Percentiles rank a stretch among this genome's conserved stretches.
phyloP scores from a whole-genome alignment of 1,140 invertebrate species.

The Rhagoletis pomonella region DNA sequence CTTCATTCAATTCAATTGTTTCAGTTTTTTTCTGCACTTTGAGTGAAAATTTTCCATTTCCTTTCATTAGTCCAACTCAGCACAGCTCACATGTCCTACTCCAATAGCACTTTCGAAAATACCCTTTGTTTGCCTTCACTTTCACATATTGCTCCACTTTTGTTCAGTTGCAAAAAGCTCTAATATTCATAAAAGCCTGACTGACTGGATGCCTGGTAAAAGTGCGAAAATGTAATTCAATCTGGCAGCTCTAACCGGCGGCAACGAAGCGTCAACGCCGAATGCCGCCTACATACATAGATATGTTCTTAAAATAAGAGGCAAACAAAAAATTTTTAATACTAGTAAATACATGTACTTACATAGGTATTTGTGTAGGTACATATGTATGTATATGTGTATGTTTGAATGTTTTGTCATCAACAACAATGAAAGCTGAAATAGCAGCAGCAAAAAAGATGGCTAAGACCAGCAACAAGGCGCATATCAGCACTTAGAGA shows the following conservation, averaged over 20 bases:
- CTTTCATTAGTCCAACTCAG: neutral
- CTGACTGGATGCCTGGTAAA: neutral
- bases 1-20: too few species aligned
- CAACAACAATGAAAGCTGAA: neutral
- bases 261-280: slow-evolving; percentile 32
- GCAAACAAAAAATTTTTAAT: neutral
- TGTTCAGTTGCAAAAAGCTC: neutral
- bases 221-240: slow-evolving; percentile 26
- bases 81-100: too few species aligned
- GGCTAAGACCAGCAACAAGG: neutral
- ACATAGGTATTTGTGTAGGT: neutral
- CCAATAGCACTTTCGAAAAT: neutral
- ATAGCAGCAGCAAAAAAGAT: slow-evolving; percentile 1
- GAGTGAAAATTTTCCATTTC: neutral
- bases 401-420: neutral
- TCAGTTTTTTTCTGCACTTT: neutral
- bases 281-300: neutral
- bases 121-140: slow-evolving; percentile 8
- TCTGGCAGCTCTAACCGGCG: slow-evolving; percentile 12
- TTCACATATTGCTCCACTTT: neutral
- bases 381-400: neutral
- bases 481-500: neutral
- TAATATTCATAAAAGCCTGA: neutral
- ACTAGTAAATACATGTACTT: neutral
- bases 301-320: neutral